A percentile compares a stretch with the other conserved stretches of the same genome.
These are phyloP conservation scores for Trinorchestia longiramus DNA, from an alignment of 1,140 invertebrate genomes.

Conservation along the genomic window DNA sequence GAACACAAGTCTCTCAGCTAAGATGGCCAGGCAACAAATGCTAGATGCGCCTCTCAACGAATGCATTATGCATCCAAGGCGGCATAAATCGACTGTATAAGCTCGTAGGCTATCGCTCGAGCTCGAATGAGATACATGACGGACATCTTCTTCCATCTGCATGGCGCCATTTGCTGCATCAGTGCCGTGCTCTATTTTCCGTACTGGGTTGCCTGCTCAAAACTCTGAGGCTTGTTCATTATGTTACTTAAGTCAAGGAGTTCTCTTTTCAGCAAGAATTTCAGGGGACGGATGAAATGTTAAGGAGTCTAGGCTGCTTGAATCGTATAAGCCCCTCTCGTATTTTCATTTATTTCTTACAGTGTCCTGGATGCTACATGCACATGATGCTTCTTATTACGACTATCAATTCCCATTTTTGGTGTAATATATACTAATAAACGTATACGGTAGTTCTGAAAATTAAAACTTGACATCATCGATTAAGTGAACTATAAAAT, in stretches of 20 bases:
- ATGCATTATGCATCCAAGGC: slow-evolving; percentile 26
- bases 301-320: neutral
- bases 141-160: neutral
- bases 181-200: neutral
- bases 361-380: no score
- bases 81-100: slow-evolving; percentile 21
- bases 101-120: slow-evolving; percentile 33
- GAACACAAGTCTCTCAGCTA: neutral
- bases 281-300: neutral
- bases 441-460: no score
- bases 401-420: neutral
- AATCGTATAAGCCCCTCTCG: neutral
- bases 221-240: neutral
- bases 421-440: no score
- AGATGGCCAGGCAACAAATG: slow-evolving; percentile 16
- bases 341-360: neutral
- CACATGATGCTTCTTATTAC: neutral
- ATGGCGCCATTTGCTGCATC: neutral
- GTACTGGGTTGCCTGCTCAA: neutral
- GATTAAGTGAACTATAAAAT: neutral
- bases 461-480: neutral
- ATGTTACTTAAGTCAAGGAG: neutral
- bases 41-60: neutral
- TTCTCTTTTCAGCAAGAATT: neutral
- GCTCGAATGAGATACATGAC: slow-evolving; percentile 32